A percentile compares a stretch with the other conserved stretches of the same genome.
These are phyloP conservation scores for Oceanodroma leucorhoa DNA, from an alignment of 2,797 vertebrate genomes.

Conservation along the genomic window DNA sequence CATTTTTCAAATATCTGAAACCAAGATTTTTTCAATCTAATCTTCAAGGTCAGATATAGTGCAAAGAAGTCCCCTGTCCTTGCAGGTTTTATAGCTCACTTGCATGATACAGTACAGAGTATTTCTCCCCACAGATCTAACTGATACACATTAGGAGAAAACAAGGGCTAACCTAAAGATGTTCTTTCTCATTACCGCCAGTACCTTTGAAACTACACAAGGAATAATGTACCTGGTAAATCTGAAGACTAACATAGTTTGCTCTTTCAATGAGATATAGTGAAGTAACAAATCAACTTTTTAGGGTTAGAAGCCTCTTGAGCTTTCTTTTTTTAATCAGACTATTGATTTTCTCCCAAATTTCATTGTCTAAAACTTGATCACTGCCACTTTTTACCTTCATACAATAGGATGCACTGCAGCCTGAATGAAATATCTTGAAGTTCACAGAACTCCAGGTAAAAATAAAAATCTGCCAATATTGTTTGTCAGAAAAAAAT, in stretches of 20 bases:
- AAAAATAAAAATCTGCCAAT: not conserved
- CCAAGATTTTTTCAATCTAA: not conserved
- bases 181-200: slow-evolving; percentile 49
- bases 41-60: not conserved
- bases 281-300: slow-evolving; percentile 72
- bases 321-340: slow-evolving; percentile 73
- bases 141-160: slow-evolving; percentile 23
- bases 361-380: slow-evolving; percentile 62
- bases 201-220: slow-evolving; percentile 32
- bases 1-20: not conserved
- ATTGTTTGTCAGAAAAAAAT: not conserved
- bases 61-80: not conserved
- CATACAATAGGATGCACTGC: not conserved
- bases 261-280: slow-evolving; percentile 58
- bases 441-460: not conserved
- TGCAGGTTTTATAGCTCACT: slow-evolving; percentile 1
- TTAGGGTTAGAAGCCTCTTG: slow-evolving; percentile 69
- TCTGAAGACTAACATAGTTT: slow-evolving; percentile 43
- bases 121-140: slow-evolving; percentile 33
- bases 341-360: slow-evolving; percentile 67
- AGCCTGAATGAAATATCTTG: slow-evolving; percentile 14
- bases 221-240: slow-evolving; percentile 58
- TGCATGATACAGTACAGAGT: not conserved
- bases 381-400: slow-evolving; percentile 44
- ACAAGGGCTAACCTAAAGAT: slow-evolving; percentile 24